Evolutionary conservation across 2,797 vertebrate species (phyloP), one percentile per base, ranked within the genome.

Genomic region (Pangasius krempfi): DNA sequence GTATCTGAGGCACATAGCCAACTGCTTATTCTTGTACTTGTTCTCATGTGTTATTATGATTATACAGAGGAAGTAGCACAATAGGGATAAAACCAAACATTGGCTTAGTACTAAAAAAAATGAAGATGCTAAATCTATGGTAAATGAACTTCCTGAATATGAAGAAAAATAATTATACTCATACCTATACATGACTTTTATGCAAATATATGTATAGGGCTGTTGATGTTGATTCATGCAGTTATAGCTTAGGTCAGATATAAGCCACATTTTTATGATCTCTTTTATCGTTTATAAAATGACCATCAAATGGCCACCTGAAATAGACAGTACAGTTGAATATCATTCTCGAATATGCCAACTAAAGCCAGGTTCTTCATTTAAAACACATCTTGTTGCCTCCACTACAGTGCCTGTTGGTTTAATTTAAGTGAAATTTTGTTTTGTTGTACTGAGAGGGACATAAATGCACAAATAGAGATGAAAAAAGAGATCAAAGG

Each of bases 21-120:
- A 37, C 25, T 83, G 80, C 40, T 83, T 83, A 8, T n/a, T 83
- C 58, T 62, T 83, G 37, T 37, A 47, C 25, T 64, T 64, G 80
- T 64, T 62, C 22, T 82, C 54, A 81, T 64, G 44, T 40, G 6
- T n/a, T 64, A 60, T 60, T 60, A 60, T 40, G 78, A 20, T 56
- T 12, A 80, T 80, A 22, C 30, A 80, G 2, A 84, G n/a, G 18
- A 25, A 52, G 52, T 47, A 18, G 44, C 27, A 84, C 18, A 50
- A 18, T 33, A 52, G 22, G n/a, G n/a, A 33, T 33, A 22, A 84
- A 70, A 82, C 33, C 27, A 9, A 60, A 83, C 25, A 30, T 50
- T 50, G 6, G 14, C 44, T 50, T 50, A 84, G 25, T 66, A 44
- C 25, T 68, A 84, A 60, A 60, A 13, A 16, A 18, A 82, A 20